Percentiles rank a stretch among this genome's conserved stretches.
Conservation (phyloP, 2,888 invertebrate genomes). For the Scrobipalpa costella region DNA sequence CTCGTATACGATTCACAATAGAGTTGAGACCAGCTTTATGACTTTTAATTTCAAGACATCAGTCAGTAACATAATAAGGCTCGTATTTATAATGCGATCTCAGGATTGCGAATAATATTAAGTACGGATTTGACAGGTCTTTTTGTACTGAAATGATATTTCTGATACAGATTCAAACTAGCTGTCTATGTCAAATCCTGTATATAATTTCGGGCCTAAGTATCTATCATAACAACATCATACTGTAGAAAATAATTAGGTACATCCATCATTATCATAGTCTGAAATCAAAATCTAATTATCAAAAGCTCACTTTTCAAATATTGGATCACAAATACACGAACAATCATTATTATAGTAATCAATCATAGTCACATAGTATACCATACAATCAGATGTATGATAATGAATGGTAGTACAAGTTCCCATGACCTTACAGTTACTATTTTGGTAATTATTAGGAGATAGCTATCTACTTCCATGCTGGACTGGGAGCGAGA, state of each 20-base stretch:
- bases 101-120: no score
- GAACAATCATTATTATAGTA: neutral
- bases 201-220: no score
- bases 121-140: no score
- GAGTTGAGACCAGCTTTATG: no score
- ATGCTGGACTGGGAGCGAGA: no score
- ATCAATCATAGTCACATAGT: slow-evolving; percentile 3
- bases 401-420: neutral
- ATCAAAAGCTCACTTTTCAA: slow-evolving; percentile 4
- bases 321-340: neutral
- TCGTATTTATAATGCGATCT: no score
- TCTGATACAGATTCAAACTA: no score
- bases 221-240: neutral
- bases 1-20: no score
- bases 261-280: neutral
- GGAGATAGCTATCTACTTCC: neutral
- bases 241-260: neutral
- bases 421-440: neutral
- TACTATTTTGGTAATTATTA: slow-evolving; percentile 5
- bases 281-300: neutral
- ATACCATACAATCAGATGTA: neutral
- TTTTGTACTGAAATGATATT: no score
- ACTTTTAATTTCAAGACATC: no score
- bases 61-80: no score
- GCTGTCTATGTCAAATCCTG: no score